Evolutionary conservation across 2,797 vertebrate species (phyloP), one percentile per base, ranked within the genome.

Genomic region (Podarcis lilfordi): DNA sequence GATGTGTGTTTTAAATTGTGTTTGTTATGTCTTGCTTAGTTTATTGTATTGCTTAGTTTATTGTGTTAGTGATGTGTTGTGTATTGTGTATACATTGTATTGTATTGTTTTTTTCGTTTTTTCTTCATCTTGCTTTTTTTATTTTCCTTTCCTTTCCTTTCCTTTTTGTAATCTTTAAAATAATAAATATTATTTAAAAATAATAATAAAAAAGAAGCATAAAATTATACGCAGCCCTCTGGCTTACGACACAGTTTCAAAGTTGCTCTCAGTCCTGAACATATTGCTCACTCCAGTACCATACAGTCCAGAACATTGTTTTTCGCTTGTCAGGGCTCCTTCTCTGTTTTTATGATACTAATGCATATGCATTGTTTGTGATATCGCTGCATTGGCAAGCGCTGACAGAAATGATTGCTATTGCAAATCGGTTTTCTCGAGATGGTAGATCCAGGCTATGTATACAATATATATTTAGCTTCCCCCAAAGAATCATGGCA

Each of bases 161-260:
- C 32, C 32, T 32, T 32, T 32, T 32, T 32, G 32, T 32, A 32
- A 32, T 32, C 32, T 32, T 32, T 32, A 32, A 32, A 32, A 32
- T 32, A 32, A 32, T 32, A 32, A 32, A 32, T 32, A 32, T 32
- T 32, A 32, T 32, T 32, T 32, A 32, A 32, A 32, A 84, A 61
- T 88, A 84, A 88, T 88, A 78, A 91, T 89, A 89, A 78, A 91
- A 89, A 89, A 93, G 88, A 91, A 93, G 92, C 88, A 87, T 89
- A 88, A 84, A 78, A 88, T 84, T 79, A 84, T 59, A 79, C 13
- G 5, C 45, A 88, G 9, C 19, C 43, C 1, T 79, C 43, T 32
- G 21, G 45, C 29, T 61, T 79, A 59, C 40, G 25, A 79, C 66
- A 79, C 50, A 84, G 64, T 78, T 84, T 50, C 15, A 72, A 23